A percentile compares a stretch with the other conserved stretches of the same genome.
phyloP scores from a whole-genome alignment of 2,113 vertebrate genomes.

The Fukomys damarensis region DNA sequence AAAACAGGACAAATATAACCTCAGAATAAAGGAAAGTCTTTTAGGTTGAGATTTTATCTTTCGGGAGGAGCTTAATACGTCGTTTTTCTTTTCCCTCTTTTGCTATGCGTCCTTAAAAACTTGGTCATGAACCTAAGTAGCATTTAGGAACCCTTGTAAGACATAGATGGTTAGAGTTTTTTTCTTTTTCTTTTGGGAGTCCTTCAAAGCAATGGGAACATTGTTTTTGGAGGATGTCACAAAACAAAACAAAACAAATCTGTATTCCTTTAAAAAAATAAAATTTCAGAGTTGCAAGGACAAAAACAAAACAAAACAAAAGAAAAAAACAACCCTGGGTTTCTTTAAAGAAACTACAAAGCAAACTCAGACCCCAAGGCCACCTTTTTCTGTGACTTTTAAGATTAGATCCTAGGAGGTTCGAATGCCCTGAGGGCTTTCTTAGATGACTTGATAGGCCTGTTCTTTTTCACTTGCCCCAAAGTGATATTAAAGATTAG shows the following conservation, averaged over 20 bases:
- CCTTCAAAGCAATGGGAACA: not conserved
- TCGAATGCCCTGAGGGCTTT: not conserved
- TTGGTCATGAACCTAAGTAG: not conserved
- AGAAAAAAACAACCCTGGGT: fast-evolving
- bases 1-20: not conserved
- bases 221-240: not conserved
- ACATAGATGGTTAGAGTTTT: not conserved
- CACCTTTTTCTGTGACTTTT: not conserved
- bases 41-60: not conserved
- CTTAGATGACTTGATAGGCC: not conserved
- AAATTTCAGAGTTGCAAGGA: too few species aligned
- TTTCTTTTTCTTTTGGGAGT: not conserved
- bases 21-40: constrained; percentile 8
- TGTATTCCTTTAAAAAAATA: too few species aligned
- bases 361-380: not conserved
- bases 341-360: not conserved
- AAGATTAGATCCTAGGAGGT: not conserved
- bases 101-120: not conserved
- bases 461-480: not conserved
- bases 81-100: not conserved
- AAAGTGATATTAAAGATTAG: not conserved
- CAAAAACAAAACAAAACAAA: too few species aligned
- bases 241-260: too few species aligned
- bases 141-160: not conserved
- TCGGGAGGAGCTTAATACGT: not conserved